Evolutionary conservation across 1,140 invertebrate species (phyloP).

Genomic region (Drosophila pachea): DNA sequence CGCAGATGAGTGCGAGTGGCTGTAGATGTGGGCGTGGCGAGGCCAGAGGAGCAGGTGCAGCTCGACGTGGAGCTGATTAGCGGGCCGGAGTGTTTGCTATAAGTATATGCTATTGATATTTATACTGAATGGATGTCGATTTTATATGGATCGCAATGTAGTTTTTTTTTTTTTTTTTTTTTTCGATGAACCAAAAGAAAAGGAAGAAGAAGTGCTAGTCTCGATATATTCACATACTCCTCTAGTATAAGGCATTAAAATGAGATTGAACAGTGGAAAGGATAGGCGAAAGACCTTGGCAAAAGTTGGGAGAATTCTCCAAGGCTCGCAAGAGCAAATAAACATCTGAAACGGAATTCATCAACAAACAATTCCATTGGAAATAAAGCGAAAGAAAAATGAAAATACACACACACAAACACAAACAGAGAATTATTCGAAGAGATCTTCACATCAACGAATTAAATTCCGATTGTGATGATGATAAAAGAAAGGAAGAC

Average conservation of each 20-base stretch:
- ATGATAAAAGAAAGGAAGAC: slow-evolving; percentile 16
- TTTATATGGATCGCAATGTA: slow-evolving; percentile 13
- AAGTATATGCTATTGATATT: slow-evolving; percentile 53
- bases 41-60: slow-evolving; percentile 3
- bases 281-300: slow-evolving; percentile 33
- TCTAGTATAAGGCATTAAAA: slow-evolving; percentile 18
- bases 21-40: not conserved
- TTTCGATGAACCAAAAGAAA: not conserved
- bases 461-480: slow-evolving; percentile 65
- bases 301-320: not conserved
- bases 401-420: not conserved
- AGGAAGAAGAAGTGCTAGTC: not conserved
- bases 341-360: slow-evolving; percentile 12
- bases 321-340: not conserved
- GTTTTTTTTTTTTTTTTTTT: slow-evolving; percentile 4
- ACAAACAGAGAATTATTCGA: slow-evolving; percentile 8
- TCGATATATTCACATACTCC: slow-evolving; percentile 47
- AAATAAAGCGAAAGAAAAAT: slow-evolving; percentile 60
- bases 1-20: slow-evolving; percentile 54
- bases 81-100: slow-evolving; percentile 52
- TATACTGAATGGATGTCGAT: not conserved
- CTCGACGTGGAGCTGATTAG: slow-evolving; percentile 35
- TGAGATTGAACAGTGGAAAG: slow-evolving; percentile 37
- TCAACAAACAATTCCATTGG: slow-evolving; percentile 61
- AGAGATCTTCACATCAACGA: slow-evolving; percentile 40